phyloP scores from a whole-genome alignment of 2,113 vertebrate genomes.

The Scophthalmus maximus region DNA sequence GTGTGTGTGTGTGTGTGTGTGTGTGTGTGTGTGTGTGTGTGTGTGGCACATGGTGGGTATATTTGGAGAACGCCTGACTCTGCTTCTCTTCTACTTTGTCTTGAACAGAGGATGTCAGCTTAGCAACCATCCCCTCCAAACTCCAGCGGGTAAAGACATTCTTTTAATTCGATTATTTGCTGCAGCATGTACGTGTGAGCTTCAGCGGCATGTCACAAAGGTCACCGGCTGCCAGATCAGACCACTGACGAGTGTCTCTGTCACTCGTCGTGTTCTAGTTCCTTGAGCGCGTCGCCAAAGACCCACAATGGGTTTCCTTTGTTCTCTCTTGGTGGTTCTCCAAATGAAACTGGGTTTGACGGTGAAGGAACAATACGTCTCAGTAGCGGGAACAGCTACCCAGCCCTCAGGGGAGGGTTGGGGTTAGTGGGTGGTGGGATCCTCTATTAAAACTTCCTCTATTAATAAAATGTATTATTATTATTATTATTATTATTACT shows the following conservation, averaged over 20 bases:
- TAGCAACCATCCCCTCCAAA: constrained; percentile 47
- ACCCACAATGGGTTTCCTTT: constrained; percentile 12
- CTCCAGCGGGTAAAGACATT: constrained; percentile 46
- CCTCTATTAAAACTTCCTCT: constrained; percentile 19
- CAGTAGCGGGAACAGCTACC: constrained; percentile 24
- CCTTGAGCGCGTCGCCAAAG: constrained; percentile 9
- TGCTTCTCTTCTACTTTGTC: constrained; percentile 52
- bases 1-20: constrained; percentile 17
- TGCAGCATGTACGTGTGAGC: constrained; percentile 16
- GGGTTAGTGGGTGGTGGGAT: background rate
- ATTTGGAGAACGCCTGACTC: constrained; percentile 53
- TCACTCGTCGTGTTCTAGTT: background rate
- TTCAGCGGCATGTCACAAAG: constrained; percentile 17
- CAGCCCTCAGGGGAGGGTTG: background rate
- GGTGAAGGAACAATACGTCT: constrained; percentile 12
- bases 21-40: constrained; percentile 32
- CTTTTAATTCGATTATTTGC: constrained; percentile 39
- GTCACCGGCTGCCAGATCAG: constrained; percentile 27
- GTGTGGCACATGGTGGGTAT: constrained; percentile 50
- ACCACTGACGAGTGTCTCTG: constrained; percentile 18
- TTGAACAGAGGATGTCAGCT: constrained; percentile 41
- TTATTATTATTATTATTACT: too few species aligned
- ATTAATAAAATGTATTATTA: too few species aligned
- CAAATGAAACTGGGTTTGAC: constrained; percentile 12
- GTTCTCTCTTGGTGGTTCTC: constrained; percentile 7